phyloP scores from a whole-genome alignment of 2,888 invertebrate genomes.

The Poecilobothrus nobilitatus region DNA sequence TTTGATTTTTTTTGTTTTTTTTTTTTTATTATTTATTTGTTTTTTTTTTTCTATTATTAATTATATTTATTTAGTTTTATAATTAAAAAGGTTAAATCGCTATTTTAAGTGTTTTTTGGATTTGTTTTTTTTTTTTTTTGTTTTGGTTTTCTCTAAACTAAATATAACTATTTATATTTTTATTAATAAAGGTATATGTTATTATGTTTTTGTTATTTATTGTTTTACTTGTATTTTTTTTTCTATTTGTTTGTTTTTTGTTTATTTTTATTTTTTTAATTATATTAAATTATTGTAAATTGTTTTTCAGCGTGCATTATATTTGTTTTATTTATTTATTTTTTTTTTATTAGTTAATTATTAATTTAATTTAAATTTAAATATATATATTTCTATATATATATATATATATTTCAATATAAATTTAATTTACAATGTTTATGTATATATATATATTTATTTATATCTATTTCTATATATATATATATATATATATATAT shows the following conservation, averaged over 20 bases:
- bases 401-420: not conserved
- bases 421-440: not conserved
- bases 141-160: not conserved
- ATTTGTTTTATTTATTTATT: not conserved
- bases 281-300: not conserved
- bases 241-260: no score
- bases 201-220: no score
- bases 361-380: not conserved
- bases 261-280: not conserved
- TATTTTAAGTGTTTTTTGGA: not conserved
- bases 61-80: not conserved
- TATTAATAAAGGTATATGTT: no score
- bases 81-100: no score
- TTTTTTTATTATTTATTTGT: not conserved
- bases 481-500: not conserved
- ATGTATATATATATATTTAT: not conserved
- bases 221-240: no score
- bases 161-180: no score
- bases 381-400: not conserved
- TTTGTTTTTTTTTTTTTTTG: not conserved
- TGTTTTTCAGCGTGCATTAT: no score
- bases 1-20: conserved; percentile 2
- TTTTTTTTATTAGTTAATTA: not conserved
- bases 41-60: not conserved
- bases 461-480: not conserved